phyloP scores from a whole-genome alignment of 2,797 vertebrate species.

The Avahi laniger region DNA sequence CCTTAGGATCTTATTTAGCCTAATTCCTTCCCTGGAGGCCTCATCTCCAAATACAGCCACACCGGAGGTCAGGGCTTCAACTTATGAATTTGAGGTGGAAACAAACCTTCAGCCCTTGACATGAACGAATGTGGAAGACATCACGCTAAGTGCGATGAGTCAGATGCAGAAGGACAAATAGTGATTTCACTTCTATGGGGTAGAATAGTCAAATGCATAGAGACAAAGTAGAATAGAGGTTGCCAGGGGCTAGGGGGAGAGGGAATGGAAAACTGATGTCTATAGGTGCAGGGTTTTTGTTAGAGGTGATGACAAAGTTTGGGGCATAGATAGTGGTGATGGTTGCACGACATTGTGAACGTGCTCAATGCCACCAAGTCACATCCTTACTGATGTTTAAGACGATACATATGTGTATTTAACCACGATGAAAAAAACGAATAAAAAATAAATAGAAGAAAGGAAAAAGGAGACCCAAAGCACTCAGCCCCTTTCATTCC shows the following conservation, averaged over 20 bases:
- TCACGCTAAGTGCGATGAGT: too few relatives aligned
- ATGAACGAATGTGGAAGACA: not conserved
- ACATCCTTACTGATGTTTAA: not conserved
- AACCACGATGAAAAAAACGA: not conserved
- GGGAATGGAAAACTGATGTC: not conserved
- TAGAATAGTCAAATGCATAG: not conserved
- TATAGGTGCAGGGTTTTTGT: not conserved
- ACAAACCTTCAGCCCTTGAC: not conserved
- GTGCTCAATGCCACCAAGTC: not conserved
- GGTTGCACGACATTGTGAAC: not conserved
- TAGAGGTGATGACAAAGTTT: not conserved
- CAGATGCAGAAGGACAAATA: not conserved
- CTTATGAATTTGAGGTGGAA: not conserved
- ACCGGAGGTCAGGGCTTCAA: not conserved
- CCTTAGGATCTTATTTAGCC: not conserved
- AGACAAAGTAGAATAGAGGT: too few relatives aligned
- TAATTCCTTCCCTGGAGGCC: not conserved
- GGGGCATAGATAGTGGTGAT: not conserved
- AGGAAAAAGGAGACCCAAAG: not conserved
- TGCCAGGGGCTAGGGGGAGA: not conserved
- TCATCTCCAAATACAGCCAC: not conserved
- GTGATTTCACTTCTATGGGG: not conserved
- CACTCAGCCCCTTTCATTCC: not conserved
- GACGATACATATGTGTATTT: not conserved
- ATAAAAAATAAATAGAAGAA: not conserved